A percentile compares a stretch with the other conserved stretches of the same genome.
Conservation (phyloP, 2,888 invertebrate species). For the Ichneumon xanthorius region DNA sequence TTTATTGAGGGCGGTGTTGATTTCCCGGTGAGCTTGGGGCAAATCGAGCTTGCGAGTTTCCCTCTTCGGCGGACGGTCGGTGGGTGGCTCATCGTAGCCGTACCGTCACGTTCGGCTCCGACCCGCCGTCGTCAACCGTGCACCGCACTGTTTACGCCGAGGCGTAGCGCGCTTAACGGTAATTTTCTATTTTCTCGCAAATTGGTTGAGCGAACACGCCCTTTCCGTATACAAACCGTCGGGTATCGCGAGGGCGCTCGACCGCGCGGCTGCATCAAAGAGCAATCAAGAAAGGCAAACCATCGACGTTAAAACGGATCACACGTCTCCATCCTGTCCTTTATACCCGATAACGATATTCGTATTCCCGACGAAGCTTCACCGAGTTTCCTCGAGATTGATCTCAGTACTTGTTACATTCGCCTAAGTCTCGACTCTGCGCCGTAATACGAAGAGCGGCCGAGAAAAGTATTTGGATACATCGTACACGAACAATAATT, state of each 20-base stretch:
- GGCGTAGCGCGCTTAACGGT: conserved; percentile 27
- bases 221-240: conserved; percentile 25
- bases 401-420: neutral
- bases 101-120: conserved; percentile 3
- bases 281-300: conserved; percentile 17
- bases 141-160: conserved; percentile 22
- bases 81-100: neutral
- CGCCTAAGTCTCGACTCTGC: neutral
- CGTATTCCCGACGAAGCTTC: neutral
- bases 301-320: neutral
- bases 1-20: conserved; percentile 28
- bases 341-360: conserved; percentile 8
- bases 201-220: conserved; percentile 37
- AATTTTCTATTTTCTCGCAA: conserved; percentile 45
- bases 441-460: neutral
- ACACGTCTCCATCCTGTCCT: neutral
- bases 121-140: neutral
- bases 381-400: neutral
- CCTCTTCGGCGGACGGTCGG: neutral
- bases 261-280: neutral
- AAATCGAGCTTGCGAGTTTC: conserved; percentile 4
- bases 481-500: too few relatives aligned
- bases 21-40: conserved; percentile 1
- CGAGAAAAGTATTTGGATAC: neutral
- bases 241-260: neutral